Conservation (phyloP, 1,140 invertebrate genomes). For the Bombus pascuorum region DNA sequence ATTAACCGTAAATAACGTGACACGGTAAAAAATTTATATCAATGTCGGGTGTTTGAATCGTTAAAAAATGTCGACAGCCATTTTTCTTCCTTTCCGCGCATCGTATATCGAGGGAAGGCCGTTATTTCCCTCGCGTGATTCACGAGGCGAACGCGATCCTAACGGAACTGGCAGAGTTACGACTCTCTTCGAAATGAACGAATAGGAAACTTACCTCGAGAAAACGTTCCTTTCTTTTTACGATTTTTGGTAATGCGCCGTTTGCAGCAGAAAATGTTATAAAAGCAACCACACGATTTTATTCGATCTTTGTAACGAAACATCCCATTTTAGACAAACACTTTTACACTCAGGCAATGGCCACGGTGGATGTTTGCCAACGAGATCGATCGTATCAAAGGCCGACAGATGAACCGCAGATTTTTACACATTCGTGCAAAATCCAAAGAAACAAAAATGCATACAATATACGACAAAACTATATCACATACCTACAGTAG, state of each 20-base stretch:
- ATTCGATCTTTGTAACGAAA: too few relatives aligned
- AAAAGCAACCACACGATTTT: too few relatives aligned
- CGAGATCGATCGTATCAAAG: too few relatives aligned
- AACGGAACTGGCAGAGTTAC: conserved; percentile 4
- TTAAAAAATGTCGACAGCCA: not conserved
- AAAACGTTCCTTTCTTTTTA: not conserved
- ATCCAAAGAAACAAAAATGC: too few relatives aligned
- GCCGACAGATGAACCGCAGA: too few relatives aligned
- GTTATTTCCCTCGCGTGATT: conserved; percentile 30
- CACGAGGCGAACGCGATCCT: not conserved
- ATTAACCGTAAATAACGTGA: conserved; percentile 36
- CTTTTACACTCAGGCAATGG: too few relatives aligned
- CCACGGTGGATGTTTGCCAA: too few relatives aligned
- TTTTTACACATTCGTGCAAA: too few relatives aligned
- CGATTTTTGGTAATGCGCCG: not conserved
- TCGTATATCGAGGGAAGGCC: too few relatives aligned
- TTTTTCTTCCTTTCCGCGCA: not conserved
- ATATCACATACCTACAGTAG: too few relatives aligned
- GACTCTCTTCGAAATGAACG: not conserved
- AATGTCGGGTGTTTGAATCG: not conserved
- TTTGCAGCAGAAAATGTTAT: not conserved
- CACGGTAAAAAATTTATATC: not conserved
- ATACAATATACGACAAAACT: too few relatives aligned
- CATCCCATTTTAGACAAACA: too few relatives aligned
- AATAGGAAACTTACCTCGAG: not conserved